phyloP scores from a whole-genome alignment of 64 coral and sea anemone genomes.

The Montipora cactus region DNA sequence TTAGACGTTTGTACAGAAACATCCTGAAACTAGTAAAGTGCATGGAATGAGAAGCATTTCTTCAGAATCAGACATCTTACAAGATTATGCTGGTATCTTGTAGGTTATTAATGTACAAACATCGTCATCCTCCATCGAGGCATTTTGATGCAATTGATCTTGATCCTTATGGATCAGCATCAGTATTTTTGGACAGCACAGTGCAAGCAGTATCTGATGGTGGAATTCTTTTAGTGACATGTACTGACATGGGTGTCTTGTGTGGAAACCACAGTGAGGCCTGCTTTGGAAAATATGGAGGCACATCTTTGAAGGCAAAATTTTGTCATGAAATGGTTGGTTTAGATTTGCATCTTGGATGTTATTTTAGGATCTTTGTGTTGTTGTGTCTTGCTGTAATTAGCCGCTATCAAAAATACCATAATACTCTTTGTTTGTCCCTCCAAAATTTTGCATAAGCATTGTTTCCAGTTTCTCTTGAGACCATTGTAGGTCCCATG shows the following conservation, averaged over 20 bases:
- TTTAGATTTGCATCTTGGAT: not conserved
- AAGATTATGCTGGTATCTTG: not conserved
- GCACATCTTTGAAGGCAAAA: conserved; percentile 96
- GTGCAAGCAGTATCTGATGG: conserved; percentile 96
- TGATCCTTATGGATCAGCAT: conserved; percentile 97
- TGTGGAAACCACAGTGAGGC: conserved; percentile 99
- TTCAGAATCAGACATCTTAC: not conserved
- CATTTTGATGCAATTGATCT: conserved; percentile 96
- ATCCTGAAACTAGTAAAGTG: too few species aligned
- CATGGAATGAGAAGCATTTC: too few species aligned
- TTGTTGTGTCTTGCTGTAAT: too few species aligned
- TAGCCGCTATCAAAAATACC: not conserved
- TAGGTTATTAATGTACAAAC: conserved; percentile 94
- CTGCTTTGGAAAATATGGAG: conserved; percentile 99
- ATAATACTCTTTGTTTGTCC: too few species aligned
- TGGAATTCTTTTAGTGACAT: conserved; percentile 90
- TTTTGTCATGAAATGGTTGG: conserved; percentile 99
- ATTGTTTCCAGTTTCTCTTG: too few species aligned
- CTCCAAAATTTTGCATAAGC: too few species aligned
- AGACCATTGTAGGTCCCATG: too few species aligned
- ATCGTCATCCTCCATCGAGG: conserved; percentile 65
- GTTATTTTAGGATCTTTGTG: not conserved
- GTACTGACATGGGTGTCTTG: conserved; percentile 97
- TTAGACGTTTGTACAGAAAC: too few species aligned
- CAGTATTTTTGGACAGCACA: conserved; percentile 91